phyloP scores from a whole-genome alignment of 1,140 invertebrate genomes.

The Akabosia matsudoensis region DNA sequence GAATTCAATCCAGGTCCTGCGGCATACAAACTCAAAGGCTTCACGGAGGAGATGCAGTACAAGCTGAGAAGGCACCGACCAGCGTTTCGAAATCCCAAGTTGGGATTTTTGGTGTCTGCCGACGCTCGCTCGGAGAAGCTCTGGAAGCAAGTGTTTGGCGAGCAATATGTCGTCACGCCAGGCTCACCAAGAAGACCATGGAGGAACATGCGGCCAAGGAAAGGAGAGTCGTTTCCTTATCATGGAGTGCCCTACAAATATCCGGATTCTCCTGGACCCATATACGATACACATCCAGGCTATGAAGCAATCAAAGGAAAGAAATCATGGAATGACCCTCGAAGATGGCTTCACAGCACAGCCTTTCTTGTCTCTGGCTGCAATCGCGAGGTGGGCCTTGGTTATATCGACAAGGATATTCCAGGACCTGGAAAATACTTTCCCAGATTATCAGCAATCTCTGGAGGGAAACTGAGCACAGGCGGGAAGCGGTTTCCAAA shows the following conservation, averaged over 20 bases:
- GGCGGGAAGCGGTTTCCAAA: background rate
- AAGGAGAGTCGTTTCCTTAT: slow-evolving; percentile 31
- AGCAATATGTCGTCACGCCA: background rate
- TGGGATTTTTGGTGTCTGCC: slow-evolving; percentile 40
- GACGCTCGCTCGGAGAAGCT: background rate
- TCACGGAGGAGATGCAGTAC: slow-evolving; percentile 33
- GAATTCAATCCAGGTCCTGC: slow-evolving; percentile 24
- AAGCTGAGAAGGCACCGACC: slow-evolving; percentile 23
- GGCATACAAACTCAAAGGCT: slow-evolving; percentile 27
- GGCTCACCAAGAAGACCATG: slow-evolving; percentile 3
- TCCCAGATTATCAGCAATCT: background rate
- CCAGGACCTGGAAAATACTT: slow-evolving; percentile 37
- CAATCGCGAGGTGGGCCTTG: slow-evolving; percentile 22
- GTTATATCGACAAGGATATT: slow-evolving; percentile 16
- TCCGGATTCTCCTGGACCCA: slow-evolving; percentile 38
- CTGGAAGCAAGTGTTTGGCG: background rate
- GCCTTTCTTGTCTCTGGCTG: slow-evolving; percentile 39
- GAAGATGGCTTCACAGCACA: slow-evolving; percentile 12
- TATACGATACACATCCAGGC: slow-evolving; percentile 34
- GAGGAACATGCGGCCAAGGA: slow-evolving; percentile 38
- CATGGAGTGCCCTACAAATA: background rate
- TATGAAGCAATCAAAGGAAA: slow-evolving; percentile 29
- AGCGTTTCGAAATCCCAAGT: slow-evolving; percentile 38
- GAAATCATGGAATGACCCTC: slow-evolving; percentile 31
- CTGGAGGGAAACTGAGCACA: slow-evolving; percentile 11